Percentiles rank a stretch among this genome's conserved stretches.
Conservation (phyloP, 1,140 invertebrate species). For the Drosophila sp. region DNA sequence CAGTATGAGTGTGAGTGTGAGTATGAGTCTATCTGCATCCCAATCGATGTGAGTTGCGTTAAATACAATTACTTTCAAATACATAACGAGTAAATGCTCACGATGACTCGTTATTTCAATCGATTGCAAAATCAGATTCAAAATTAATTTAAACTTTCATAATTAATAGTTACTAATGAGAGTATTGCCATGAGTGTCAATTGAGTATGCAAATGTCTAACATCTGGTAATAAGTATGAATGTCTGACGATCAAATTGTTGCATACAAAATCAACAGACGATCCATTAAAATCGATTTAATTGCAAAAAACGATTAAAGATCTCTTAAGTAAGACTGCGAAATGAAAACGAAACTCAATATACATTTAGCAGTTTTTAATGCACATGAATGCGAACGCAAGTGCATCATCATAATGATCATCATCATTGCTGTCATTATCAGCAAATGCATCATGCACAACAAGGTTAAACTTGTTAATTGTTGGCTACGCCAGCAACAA, state of each 20-base stretch:
- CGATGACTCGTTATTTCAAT: constrained; percentile 26
- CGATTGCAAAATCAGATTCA: constrained; percentile 17
- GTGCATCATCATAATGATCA: constrained; percentile 37
- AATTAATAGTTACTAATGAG: constrained; percentile 50
- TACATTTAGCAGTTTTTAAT: constrained; percentile 74
- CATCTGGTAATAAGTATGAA: constrained; percentile 36
- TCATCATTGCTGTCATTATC: constrained; percentile 27
- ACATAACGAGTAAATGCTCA: constrained; percentile 34
- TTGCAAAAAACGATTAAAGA: constrained; percentile 54
- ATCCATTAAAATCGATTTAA: constrained; percentile 43
- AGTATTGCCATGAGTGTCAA: constrained; percentile 12
- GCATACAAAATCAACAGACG: neutral
- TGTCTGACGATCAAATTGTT: constrained; percentile 13
- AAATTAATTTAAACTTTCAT: constrained; percentile 53
- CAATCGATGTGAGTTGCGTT: constrained; percentile 39
- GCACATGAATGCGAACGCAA: constrained; percentile 55
- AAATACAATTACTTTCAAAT: constrained; percentile 43
- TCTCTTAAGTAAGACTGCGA: constrained; percentile 38
- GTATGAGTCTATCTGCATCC: constrained; percentile 14
- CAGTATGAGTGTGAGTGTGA: too few relatives aligned
- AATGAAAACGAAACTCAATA: constrained; percentile 46
- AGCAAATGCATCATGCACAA: constrained; percentile 60
- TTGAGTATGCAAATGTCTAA: constrained; percentile 54
- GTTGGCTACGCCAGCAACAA: constrained; percentile 22
- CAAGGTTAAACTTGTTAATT: constrained; percentile 62